Evolutionary conservation across 2,888 invertebrate genomes (phyloP), one percentile per base, ranked within the genome.

Genomic region (Nephrotoma appendiculata): DNA sequence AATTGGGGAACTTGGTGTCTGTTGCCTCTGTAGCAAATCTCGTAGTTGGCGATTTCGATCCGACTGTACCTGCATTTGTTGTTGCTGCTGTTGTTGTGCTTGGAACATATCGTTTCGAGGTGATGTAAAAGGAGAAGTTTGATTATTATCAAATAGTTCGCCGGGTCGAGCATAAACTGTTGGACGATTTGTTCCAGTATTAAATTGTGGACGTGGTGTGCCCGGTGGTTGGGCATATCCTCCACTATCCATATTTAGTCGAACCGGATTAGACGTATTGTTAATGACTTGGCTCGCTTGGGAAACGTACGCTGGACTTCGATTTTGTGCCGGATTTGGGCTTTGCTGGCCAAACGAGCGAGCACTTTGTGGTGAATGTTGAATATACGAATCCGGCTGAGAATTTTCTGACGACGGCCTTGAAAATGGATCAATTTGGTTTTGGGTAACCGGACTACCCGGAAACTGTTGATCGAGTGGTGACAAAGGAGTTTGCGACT

Each of bases 11-110:
- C 86, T 86, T 31, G 87, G 87, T 41, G 88, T 88, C 87, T 96
- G 95, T 89, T 96, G 96, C 86, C 96, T 92, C 90, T 97, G 96
- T 87, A 97, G 92, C 88, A 97, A 91, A 90, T 97, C 97, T 43
- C 97, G 92, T 84, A 97, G 92, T 89, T 98, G 97, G 5, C 95
- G 93, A 89, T 95, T 95, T 89, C 95, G 93, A 89, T 94, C 94
- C 41, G 86, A 86, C 48, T 87, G 87, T 41, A 86, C 83, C 41
- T 87, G 87, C n/a, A 45, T 86, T 31, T 86, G 44, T 52, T 84
- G 83, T 41, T 87, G 86, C 87, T 88, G 87, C 19, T 87, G 87
- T 85, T 86, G 52, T 9, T 71, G 71, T 31, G 45, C 83, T 15
- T 87, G 87, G 83, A 86, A 87, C 31, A 85, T 85, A 87, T 91